Evolutionary conservation across 2,797 vertebrate genomes (phyloP), one percentile per base, ranked within the genome.

Genomic region (Lutjanus argentimaculatus): DNA sequence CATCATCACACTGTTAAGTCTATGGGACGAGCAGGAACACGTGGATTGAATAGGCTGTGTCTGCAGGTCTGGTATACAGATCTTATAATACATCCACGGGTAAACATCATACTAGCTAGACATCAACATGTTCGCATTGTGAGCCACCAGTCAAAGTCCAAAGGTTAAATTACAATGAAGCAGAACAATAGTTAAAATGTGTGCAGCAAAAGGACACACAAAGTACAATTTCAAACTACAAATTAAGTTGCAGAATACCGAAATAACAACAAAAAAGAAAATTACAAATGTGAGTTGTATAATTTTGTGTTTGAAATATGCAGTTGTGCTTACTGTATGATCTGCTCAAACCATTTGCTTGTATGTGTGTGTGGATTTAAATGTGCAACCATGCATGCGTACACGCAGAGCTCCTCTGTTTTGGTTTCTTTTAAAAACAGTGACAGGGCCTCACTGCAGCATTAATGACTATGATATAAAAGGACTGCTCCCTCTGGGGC

Each of bases 391-490:
- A 22, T 72, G 45, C 17, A 51, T 67, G 77, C 45, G 53, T 72
- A 45, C 84, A 85, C 72, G 77, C 67, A 58, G 69, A 53, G 30
- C 72, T 83, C 22, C 67, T 72, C 58, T 88, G 75, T 85, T 86
- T 86, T 86, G 67, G 58, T 83, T 85, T 85, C 67, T 77, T 77
- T 79, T 87, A 48, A 80, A 87, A 89, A 62, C 88, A 76, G 79
- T 79, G 69, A 82, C 77, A 77, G 76, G 78, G 77, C 83, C 81
- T 82, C 75, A 59, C 67, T 84, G 87, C 67, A 80, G 72, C 83
- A 89, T 92, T 88, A 89, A 85, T 88, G 85, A 85, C 83, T 72
- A 46, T 85, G 89, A 93, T 92, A 93, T 92, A 88, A 93, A 92
- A 83, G 75, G 80, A 73, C 70, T 70, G 59, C 80, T 91, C 90